Base-by-base conservation (phyloP, 2,113 vertebrate genomes). In the Larimichthys polyactis region DNA sequence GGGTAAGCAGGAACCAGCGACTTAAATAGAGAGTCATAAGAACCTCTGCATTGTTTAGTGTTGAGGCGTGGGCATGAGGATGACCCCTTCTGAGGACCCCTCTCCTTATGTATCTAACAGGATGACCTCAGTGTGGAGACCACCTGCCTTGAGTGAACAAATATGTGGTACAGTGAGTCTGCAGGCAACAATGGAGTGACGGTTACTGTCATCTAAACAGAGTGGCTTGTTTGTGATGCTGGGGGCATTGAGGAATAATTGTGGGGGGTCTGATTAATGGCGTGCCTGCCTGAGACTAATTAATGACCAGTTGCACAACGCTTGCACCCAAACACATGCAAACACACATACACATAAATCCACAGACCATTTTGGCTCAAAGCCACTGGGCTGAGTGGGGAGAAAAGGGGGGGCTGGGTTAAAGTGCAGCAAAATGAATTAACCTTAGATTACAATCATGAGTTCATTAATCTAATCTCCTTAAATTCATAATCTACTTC, bases 381-480 rank as follows among this genome's bases (percentile, higher is more conserved):
- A 81, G 77, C 77, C 80, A 83, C 20, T 24, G 74, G 64, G 60
- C 22, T 70, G 63, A 20, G 15, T 5, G 12, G 29, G 68, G 55
- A 67, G 71, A 52, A 12, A 12, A 36, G 75, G 67, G 71, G 29
- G 60, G 52, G 69, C 54, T 57, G 76, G 77, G 81, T 75, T 85
- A 80, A 87, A 89, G 75, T 84, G 77, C 78, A 86, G 74, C 71
- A 83, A 89, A 89, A 90, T 88, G 70, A 90, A 90, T 94, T 93
- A 91, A 89, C 89, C 89, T 75, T 65, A 90, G 91, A 93, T 93
- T 91, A 91, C 79, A 88, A 90, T 90, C 91, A 89, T 91, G 88
- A 91, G 84, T 92, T 92, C 86, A 91, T 93, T 93, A 89, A 89
- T 86, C 76, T 89, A 93, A 92, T 92, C 91, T 87, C 1, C 81